Base-by-base conservation (phyloP, 2,797 vertebrate genomes). In the Setipinna tenuifilis region DNA sequence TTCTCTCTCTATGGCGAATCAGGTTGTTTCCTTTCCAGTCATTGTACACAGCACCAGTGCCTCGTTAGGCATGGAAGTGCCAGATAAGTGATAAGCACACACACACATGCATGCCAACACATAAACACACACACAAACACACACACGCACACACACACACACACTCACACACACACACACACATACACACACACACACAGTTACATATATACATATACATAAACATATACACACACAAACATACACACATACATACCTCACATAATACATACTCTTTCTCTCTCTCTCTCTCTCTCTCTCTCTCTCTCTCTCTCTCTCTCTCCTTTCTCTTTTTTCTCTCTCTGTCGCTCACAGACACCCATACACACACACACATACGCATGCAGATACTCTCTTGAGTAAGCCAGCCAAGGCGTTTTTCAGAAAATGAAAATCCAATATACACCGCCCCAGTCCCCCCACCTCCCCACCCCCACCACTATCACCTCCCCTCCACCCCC, bases 351-450 rank as follows among this genome's bases (percentile, higher is more conserved):
- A n/a, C 14, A 62, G 21, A 62, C 28, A 35, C 65, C 31, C 65
- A 35, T 25, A 35, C 25, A 17, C 65, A 31, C 25, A 71, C 14
- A 44, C 71, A 58, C n/a, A 46, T 25, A 41, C 6, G 21, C 80
- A 71, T 12, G 6, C 68, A 41, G 31, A 78, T 35, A 78, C 31
- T 41, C 71, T 17, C 71, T 19, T 6, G 31, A 78, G 71, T 21
- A 17, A 44, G 71, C 17, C 31, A 78, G 71, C 31, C 71, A 78
- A 78, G 31, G 71, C 71, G 19, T n/a, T 78, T 78, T 21, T 41
- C 16, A 78, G 31, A 78, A 78, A 78, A 78, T 78, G 35, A 78
- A 75, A 78, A 78, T 78, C 71, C 71, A 78, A 78, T 78, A 78
- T 78, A 41, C 16, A 31, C 71, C 71, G 3, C 7, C 50, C 7